Percentiles rank a stretch among this genome's conserved stretches.
These are phyloP conservation scores for Opisthocomus hoazin DNA, from an alignment of 2,113 vertebrate genomes.

Conservation along the genomic window DNA sequence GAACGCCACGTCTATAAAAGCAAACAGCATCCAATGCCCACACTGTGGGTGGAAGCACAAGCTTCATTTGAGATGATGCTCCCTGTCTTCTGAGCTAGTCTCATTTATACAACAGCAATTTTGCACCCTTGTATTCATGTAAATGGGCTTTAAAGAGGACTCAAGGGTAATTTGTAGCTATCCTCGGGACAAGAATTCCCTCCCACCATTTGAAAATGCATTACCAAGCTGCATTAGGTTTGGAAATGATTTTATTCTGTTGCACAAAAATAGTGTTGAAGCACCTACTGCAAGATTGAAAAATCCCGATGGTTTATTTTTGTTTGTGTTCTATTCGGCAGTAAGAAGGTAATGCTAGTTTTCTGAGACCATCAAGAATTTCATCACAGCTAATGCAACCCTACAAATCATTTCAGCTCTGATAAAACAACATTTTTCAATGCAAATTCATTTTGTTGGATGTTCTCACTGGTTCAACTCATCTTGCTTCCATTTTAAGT, in stretches of 20 bases:
- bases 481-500: not conserved
- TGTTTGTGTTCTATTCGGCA: not conserved
- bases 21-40: not conserved
- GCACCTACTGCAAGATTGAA: not conserved
- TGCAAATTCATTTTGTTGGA: not conserved
- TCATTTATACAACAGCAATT: not conserved
- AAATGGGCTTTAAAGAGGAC: constrained; percentile 25
- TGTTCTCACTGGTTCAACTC: not conserved
- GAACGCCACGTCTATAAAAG: not conserved
- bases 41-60: not conserved
- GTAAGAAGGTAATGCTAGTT: not conserved
- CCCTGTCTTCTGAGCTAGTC: not conserved
- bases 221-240: not conserved
- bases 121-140: not conserved
- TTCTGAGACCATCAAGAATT: not conserved
- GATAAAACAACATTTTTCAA: not conserved
- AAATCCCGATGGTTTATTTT: not conserved
- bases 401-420: not conserved
- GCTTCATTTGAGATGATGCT: not conserved
- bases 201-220: not conserved
- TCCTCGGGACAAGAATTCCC: not conserved
- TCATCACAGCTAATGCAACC: not conserved
- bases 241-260: not conserved
- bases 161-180: not conserved
- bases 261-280: not conserved